A percentile compares a stretch with the other conserved stretches of the same genome.
Conservation (phyloP, 2,888 invertebrate genomes). For the Agonopterix alstromeriana region DNA sequence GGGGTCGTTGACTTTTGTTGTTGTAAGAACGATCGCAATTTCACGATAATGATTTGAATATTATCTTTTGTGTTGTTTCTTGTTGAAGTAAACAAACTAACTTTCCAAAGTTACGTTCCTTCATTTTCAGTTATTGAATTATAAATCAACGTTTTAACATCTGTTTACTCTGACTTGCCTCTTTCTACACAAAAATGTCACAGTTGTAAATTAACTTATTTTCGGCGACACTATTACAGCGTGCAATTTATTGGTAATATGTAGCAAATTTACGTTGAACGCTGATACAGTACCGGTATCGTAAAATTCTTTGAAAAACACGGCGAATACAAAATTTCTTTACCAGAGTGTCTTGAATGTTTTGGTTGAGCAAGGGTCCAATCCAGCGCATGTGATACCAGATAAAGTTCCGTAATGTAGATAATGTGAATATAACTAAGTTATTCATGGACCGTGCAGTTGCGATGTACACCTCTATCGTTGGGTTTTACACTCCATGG, state of each 20-base stretch:
- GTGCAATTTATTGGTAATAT: too few relatives aligned
- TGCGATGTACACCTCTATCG: conserved; percentile 55
- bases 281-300: too few relatives aligned
- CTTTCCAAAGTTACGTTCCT: too few relatives aligned
- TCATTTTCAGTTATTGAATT: too few relatives aligned
- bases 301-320: conserved; percentile 7
- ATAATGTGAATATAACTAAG: conserved; percentile 76
- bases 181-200: too few relatives aligned
- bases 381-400: conserved; percentile 49
- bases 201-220: too few relatives aligned
- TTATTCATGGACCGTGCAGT: conserved; percentile 63
- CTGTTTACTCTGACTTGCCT: too few relatives aligned
- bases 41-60: conserved; percentile 7
- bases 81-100: too few relatives aligned
- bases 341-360: conserved; percentile 32
- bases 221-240: too few relatives aligned
- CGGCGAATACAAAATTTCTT: conserved; percentile 47
- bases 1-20: conserved; percentile 25
- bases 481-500: conserved; percentile 73
- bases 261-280: too few relatives aligned
- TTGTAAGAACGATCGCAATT: conserved; percentile 8
- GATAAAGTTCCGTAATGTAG: conserved; percentile 73
- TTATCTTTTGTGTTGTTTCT: conserved; percentile 1
- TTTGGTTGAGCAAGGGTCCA: conserved; percentile 55
- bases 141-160: too few relatives aligned